Evolutionary conservation across 2,888 invertebrate species (phyloP), one percentile per base, ranked within the genome.

Genomic region (Nezara viridula): DNA sequence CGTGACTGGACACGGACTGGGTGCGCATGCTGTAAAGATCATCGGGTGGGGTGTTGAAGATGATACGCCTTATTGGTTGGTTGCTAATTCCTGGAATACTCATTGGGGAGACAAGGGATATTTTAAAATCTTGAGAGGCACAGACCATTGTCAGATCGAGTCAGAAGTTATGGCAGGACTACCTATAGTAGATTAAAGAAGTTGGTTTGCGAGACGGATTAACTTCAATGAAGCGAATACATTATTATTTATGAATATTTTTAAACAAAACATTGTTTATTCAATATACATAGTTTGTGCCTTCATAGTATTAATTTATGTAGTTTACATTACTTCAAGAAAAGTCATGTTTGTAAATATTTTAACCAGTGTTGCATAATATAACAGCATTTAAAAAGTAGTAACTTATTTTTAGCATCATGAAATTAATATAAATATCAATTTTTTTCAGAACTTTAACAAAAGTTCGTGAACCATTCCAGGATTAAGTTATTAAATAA

Each of bases 41-140:
- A 73, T 91, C 3, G 91, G 91, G n/a, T 98, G 97, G 97, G 98
- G 98, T 85, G 95, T 95, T 0, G 96, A 97, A 91, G 94, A 95
- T 85, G 95, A 94, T 14, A 94, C 94, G 88, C 96, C 96, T 88
- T 98, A 98, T 93, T 98, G 98, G 98, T 94, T 97, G 47, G 95
- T 97, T 91, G 97, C 97, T 88, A 98, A 98, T 94, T 97, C 97
- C 0, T 98, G 98, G 98, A 98, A 98, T 93, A 94, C 94, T 1
- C 98, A 98, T 92, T 98, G 98, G 98, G 98, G 98, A 91, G 96
- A 96, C 92, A 94, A 95, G 92, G 97, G 97, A 7, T 97, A 94
- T 93, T 98, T 98, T 94, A 97, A 97, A 93, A 98, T 98, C 91
- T 93, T 96, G 32, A 95, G 98, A 89, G 98, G 98, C 1, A 92